Base-by-base conservation (phyloP, 2,888 invertebrate genomes). In the Halictus quadricinctus region DNA sequence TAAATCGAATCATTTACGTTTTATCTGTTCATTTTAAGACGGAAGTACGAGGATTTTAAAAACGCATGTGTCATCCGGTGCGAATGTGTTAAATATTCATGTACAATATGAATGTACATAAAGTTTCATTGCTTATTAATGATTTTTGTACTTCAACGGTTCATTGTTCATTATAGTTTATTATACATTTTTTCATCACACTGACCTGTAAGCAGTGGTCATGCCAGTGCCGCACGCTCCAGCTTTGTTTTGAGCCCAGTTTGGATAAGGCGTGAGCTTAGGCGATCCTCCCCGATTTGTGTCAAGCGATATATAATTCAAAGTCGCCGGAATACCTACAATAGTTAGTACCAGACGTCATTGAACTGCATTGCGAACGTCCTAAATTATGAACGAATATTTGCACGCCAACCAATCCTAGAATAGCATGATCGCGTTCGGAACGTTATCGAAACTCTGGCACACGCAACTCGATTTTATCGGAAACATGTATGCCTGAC, bases 251-350 rank as follows among this genome's bases (percentile, higher is more conserved):
- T 96, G 96, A 70, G 96, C 95, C 96, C 96, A 97, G 92, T 96
- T 96, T 12, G 98, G 98, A 93, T 97, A 98, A 2, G 98, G 97
- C 82, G 96, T 97, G 58, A 98, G 95, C 88, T 96, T 96, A 0
- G 98, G 98, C 0, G 97, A 97, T n/a, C 96, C 96, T 15, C 96
- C 95, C 88, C 96, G 95, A 21, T 96, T 95, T 18, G 96, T 95
- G 88, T 97, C 96, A 91, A 97, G 94, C 5, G 97, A 96, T 84
- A 98, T 96, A 95, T 97, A 98, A 93, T 97, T 98, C 85, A 98
- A 94, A 1, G 98, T 98, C 6, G 97, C 96, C 58, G 98, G 98
- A 86, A 98, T 96, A 91, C 98, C 97, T 97, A 93, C 29, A 94
- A 94, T 88, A 15, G 25, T 25, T 13, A 13, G 2, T 70, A 43